Percentiles rank a stretch among this genome's conserved stretches.
Conservation (phyloP, 2,113 vertebrate species). For the Mobula hypostoma region DNA sequence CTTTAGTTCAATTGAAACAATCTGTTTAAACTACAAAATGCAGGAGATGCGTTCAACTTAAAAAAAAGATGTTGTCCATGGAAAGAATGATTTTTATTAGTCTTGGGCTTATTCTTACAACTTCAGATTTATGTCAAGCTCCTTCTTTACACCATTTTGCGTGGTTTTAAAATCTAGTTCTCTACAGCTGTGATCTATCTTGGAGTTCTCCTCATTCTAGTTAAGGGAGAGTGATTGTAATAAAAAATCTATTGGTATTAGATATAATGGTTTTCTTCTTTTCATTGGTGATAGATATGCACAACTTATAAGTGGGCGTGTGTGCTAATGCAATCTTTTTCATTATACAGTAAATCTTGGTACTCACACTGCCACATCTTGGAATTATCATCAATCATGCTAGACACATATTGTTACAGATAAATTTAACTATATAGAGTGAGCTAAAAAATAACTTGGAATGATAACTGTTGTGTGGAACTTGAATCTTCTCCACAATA, state of each 20-base stretch:
- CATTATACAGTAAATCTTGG: background rate
- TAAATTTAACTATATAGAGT: background rate
- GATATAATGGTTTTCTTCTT: background rate
- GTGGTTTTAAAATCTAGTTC: background rate
- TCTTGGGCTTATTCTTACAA: background rate
- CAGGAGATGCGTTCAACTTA: background rate
- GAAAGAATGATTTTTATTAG: background rate
- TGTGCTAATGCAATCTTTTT: background rate
- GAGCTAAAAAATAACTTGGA: background rate
- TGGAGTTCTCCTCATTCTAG: background rate
- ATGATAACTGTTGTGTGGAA: background rate
- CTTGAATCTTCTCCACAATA: background rate
- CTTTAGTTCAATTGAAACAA: background rate
- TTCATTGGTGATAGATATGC: background rate
- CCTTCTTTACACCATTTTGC: background rate
- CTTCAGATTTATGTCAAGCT: background rate
- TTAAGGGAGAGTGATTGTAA: background rate
- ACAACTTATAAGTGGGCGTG: background rate
- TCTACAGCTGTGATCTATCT: background rate
- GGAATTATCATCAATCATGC: background rate
- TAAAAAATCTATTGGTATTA: slow-evolving; percentile 12
- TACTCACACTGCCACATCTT: background rate
- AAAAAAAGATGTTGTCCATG: background rate
- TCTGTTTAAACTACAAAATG: background rate
- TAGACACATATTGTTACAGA: too few species aligned